Base-by-base conservation (phyloP, 1,140 invertebrate genomes). In the Cataglyphis hispanica region DNA sequence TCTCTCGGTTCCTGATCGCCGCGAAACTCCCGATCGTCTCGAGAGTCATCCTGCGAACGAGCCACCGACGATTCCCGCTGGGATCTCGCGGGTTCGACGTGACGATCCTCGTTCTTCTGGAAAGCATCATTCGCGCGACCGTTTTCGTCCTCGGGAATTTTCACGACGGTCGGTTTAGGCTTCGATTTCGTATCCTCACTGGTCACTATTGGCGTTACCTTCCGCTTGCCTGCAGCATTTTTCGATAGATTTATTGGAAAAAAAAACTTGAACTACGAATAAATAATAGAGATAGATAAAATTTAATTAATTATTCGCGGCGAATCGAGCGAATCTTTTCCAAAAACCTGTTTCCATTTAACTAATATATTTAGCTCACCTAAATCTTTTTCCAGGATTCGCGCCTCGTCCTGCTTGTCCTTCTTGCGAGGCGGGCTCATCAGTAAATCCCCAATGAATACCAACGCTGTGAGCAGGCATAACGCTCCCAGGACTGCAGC, bases 401-500 rank as follows among this genome's bases (percentile, higher is more conserved):
- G 91, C 2, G 89, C 90, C 1, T 88, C 89, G 34, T 91, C 90
- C 31, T 91, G 90, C 19, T 93, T 93, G 43, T 91, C 86, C 76
- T 93, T 93, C 50, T 84, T 88, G 34, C 90, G 88, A 2, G 91
- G 92, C 0, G 91, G 86, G 16, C 86, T 91, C 91, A 95, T 95
- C 75, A 95, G 76, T 64, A 95, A 60, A 91, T 97, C 97, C 22
- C 96, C 91, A 6, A 97, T 95, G 93, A 97, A 97, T 3, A 97
- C 94, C 2, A 96, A 95, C 1, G 96, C 97, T 0, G 97, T 97
- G 8, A 97, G 80, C 7, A 97, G 93, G n/a, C 97, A 96, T 5
- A 97, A 93, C 11, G 96, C 95, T 0, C 97, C 97, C 16, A 97
- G 95, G 27, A 97, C 96, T 0, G 97, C 96, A 0, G 97, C 97